Evolutionary conservation across 2,797 vertebrate species (phyloP).

Genomic region (Miichthys miiuy): DNA sequence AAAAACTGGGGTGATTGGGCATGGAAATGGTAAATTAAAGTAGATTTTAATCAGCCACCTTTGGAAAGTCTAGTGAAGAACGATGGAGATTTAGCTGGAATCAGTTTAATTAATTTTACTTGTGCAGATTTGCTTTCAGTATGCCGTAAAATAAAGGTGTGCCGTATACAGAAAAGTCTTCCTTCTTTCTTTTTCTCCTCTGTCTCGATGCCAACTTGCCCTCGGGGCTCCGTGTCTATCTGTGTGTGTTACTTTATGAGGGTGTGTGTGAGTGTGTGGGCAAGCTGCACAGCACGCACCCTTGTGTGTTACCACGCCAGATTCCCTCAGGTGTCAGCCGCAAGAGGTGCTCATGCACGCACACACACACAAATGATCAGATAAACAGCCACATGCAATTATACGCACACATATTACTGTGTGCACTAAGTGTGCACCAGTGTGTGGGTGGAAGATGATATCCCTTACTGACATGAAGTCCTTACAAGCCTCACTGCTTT

Average conservation of each 20-base stretch:
- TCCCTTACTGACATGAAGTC: slow-evolving; percentile 24
- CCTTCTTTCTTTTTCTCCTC: slow-evolving; percentile 42
- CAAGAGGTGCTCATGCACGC: background rate
- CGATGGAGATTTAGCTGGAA: background rate
- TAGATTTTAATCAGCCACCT: background rate
- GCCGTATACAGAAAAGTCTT: slow-evolving; percentile 7
- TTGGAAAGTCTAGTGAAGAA: background rate
- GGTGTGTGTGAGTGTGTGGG: slow-evolving; percentile 55
- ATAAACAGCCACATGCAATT: slow-evolving; percentile 23
- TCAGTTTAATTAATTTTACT: slow-evolving; percentile 8
- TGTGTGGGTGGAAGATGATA: slow-evolving; percentile 36
- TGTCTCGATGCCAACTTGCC: slow-evolving; percentile 31
- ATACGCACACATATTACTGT: slow-evolving; percentile 1
- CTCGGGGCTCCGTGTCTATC: slow-evolving; percentile 13
- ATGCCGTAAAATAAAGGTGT: slow-evolving; percentile 17
- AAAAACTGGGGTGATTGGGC: no score
- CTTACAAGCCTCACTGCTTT: background rate
- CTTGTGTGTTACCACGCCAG: slow-evolving; percentile 57
- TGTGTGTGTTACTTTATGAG: slow-evolving; percentile 21
- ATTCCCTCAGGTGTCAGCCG: slow-evolving; percentile 61
- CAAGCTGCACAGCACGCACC: slow-evolving; percentile 63
- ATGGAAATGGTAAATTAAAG: background rate
- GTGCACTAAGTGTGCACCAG: background rate
- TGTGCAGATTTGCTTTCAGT: background rate
- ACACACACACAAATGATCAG: slow-evolving; percentile 12